Percentiles rank a stretch among this genome's conserved stretches.
Conservation (phyloP, 2,113 vertebrate species). For the Misgurnus mizolepis region DNA sequence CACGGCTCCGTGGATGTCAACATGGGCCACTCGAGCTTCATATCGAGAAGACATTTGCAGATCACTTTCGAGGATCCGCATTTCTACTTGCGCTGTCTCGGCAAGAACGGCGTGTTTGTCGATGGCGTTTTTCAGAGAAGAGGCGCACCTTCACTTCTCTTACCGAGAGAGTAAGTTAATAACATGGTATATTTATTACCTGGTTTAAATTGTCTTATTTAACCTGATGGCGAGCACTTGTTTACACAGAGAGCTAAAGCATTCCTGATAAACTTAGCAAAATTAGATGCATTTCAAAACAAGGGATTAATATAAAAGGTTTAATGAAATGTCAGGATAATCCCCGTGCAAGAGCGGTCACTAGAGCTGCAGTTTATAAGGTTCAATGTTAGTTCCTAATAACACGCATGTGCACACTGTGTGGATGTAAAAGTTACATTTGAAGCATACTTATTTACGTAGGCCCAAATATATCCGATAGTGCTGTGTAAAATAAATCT, state of each 20-base stretch:
- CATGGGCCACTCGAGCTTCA: conserved; percentile 97
- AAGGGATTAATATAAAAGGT: conserved; percentile 14
- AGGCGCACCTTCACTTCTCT: conserved; percentile 85
- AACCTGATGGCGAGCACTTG: not conserved
- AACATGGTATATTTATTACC: not conserved
- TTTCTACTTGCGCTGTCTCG: conserved; percentile 87
- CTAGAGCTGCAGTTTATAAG: not conserved
- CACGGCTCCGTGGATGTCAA: conserved; percentile 96
- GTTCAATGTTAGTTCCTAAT: not conserved
- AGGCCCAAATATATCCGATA: not conserved
- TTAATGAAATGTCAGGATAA: conserved; percentile 5
- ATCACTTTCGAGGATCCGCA: conserved; percentile 87
- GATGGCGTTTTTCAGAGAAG: conserved; percentile 94
- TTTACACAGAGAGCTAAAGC: not conserved
- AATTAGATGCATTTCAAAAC: not conserved
- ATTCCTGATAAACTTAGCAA: not conserved
- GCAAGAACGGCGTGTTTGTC: conserved; percentile 94
- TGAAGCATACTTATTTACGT: too few relatives aligned
- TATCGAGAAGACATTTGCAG: conserved; percentile 95
- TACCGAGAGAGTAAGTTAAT: conserved; percentile 88
- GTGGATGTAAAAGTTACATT: too few relatives aligned
- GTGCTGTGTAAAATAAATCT: not conserved
- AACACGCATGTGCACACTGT: too few relatives aligned
- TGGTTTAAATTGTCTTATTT: not conserved
- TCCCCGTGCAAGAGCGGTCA: not conserved